Evolutionary conservation across 2,113 vertebrate genomes (phyloP).

Genomic region (Condylura cristata): DNA sequence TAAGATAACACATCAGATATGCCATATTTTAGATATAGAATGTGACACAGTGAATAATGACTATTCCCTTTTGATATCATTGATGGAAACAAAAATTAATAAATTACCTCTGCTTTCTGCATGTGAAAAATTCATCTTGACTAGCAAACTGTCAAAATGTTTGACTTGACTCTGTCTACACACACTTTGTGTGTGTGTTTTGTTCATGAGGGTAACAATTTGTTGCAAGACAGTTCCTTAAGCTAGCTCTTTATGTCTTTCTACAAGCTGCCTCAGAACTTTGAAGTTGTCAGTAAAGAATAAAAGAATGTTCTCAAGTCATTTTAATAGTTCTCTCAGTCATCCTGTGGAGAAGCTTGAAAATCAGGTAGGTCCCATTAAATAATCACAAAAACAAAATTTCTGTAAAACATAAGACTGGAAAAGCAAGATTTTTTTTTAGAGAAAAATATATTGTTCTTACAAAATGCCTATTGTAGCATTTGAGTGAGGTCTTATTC

Average conservation of each 20-base stretch:
- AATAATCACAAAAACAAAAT: neutral
- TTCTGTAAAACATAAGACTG: neutral
- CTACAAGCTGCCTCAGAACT: neutral
- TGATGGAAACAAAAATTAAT: neutral
- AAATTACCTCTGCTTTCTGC: neutral
- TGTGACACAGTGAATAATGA: neutral
- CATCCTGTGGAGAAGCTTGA: neutral
- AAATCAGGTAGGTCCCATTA: neutral
- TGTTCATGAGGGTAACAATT: neutral
- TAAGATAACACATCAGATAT: neutral
- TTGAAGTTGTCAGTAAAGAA: neutral
- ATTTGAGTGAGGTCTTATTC: neutral
- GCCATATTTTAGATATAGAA: neutral
- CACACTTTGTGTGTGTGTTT: neutral
- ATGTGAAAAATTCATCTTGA: conserved; percentile 12
- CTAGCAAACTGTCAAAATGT: neutral
- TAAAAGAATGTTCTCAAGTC: neutral
- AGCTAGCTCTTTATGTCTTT: neutral
- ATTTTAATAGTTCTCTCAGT: neutral
- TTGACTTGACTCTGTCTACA: conserved; percentile 2
- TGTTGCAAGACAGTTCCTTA: neutral
- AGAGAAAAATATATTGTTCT: neutral
- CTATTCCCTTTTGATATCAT: neutral
- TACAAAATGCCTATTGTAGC: neutral
- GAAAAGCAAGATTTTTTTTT: neutral